Conservation (phyloP, 2,113 vertebrate species). For the Cryptomyrus ogoouensis region DNA sequence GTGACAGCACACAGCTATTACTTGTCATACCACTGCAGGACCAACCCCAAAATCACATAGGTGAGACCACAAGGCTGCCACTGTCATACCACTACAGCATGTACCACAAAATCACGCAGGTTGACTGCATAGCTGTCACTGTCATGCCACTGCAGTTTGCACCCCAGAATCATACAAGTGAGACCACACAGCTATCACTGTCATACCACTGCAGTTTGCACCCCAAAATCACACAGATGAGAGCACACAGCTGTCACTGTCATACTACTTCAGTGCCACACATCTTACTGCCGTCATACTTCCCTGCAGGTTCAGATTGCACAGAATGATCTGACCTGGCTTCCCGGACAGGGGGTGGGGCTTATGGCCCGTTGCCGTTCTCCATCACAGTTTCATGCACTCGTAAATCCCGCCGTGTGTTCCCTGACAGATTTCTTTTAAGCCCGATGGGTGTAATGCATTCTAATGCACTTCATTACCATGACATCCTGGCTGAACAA, state of each 20-base stretch:
- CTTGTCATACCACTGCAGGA: constrained; percentile 43
- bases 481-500: constrained; percentile 54
- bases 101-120: constrained; percentile 83
- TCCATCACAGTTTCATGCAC: constrained; percentile 39
- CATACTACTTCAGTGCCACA: not conserved
- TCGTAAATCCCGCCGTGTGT: constrained; percentile 35
- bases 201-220: constrained; percentile 59
- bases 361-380: constrained; percentile 18
- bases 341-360: not conserved
- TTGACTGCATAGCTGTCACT: constrained; percentile 32
- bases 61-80: constrained; percentile 45
- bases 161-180: too few species aligned
- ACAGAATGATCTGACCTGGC: not conserved
- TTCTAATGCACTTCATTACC: constrained; percentile 60
- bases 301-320: not conserved
- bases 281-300: not conserved
- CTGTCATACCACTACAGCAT: not conserved
- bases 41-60: constrained; percentile 86
- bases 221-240: constrained; percentile 88
- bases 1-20: too few species aligned
- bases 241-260: constrained; percentile 24
- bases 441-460: constrained; percentile 43
- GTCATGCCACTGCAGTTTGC: not conserved
- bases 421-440: constrained; percentile 14
- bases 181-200: too few species aligned